Conservation (phyloP, 2,888 invertebrate species). For the Dromius quadrimaculatus region DNA sequence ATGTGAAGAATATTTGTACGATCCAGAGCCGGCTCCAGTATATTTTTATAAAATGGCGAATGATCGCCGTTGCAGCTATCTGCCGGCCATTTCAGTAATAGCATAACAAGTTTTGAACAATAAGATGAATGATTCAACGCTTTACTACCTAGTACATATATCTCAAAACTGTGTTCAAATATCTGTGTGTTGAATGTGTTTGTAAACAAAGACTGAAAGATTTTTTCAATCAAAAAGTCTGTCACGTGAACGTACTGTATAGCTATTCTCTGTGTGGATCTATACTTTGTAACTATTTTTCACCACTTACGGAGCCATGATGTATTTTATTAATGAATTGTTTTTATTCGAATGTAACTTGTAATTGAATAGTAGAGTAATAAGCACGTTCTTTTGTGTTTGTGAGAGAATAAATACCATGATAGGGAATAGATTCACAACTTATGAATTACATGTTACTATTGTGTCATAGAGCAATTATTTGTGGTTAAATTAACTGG, state of each 20-base stretch:
- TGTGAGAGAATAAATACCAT: slow-evolving; percentile 44
- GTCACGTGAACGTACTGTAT: slow-evolving; percentile 47
- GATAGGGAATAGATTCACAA: slow-evolving; percentile 41
- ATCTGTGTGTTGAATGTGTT: slow-evolving; percentile 40
- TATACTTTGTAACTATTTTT: slow-evolving; percentile 37
- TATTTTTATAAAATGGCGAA: slow-evolving; percentile 47
- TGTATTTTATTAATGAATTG: too few species aligned
- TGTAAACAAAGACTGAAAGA: slow-evolving; percentile 67
- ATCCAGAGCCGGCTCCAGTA: slow-evolving; percentile 44
- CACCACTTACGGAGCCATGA: slow-evolving; percentile 8
- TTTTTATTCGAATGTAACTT: slow-evolving; percentile 39
- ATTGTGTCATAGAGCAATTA: slow-evolving; percentile 32
- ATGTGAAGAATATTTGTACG: slow-evolving; percentile 29
- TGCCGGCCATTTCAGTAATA: slow-evolving; percentile 13
- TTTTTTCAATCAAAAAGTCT: slow-evolving; percentile 59
- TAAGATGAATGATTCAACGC: slow-evolving; percentile 33
- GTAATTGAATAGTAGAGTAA: slow-evolving; percentile 40
- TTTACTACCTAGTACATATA: slow-evolving; percentile 46
- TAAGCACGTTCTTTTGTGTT: slow-evolving; percentile 49
- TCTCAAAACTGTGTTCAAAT: slow-evolving; percentile 44
- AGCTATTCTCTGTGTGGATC: too few species aligned
- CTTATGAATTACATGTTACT: slow-evolving; percentile 49
- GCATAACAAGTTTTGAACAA: slow-evolving; percentile 12
- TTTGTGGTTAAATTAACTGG: slow-evolving; percentile 40
- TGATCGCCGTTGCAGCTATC: not conserved